phyloP scores from a whole-genome alignment of 2,113 vertebrate species.

The Isurus oxyrinchus region DNA sequence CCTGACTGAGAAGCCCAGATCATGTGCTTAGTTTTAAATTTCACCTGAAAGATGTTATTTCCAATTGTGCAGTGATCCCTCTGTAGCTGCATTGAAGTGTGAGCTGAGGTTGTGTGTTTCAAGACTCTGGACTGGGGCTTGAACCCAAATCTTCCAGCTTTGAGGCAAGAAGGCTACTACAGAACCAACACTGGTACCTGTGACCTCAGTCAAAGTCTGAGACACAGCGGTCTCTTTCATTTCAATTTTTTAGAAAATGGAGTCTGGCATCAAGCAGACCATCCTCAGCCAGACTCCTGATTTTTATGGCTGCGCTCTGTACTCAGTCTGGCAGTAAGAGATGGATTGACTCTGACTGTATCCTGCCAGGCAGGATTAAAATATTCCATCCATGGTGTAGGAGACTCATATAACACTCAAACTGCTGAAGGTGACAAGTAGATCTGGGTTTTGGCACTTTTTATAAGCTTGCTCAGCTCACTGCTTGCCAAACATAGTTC shows the following conservation, averaged over 20 bases:
- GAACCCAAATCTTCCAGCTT: not conserved
- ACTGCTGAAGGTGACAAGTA: not conserved
- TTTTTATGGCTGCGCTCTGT: not conserved
- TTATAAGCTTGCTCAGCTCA: not conserved
- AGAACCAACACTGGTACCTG: not conserved
- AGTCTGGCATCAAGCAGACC: not conserved
- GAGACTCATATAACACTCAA: not conserved
- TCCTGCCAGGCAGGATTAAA: not conserved
- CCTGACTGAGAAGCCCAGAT: too few relatives aligned
- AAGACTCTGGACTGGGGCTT: not conserved
- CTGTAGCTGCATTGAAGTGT: not conserved
- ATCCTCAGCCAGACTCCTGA: not conserved
- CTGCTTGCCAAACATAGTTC: not conserved
- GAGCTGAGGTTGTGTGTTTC: not conserved
- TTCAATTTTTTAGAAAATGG: not conserved
- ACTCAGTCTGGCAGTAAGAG: not conserved
- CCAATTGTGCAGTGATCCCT: not conserved
- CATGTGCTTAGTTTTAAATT: not conserved
- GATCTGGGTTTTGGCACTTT: not conserved
- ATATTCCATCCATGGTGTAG: not conserved
- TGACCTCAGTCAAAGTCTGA: not conserved
- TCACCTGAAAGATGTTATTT: not conserved
- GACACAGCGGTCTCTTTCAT: not conserved
- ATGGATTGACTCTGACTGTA: not conserved
- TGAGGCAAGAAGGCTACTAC: not conserved